Evolutionary conservation across 2,797 vertebrate species (phyloP), one percentile per base, ranked within the genome.

Genomic region (Vultur gryphus): DNA sequence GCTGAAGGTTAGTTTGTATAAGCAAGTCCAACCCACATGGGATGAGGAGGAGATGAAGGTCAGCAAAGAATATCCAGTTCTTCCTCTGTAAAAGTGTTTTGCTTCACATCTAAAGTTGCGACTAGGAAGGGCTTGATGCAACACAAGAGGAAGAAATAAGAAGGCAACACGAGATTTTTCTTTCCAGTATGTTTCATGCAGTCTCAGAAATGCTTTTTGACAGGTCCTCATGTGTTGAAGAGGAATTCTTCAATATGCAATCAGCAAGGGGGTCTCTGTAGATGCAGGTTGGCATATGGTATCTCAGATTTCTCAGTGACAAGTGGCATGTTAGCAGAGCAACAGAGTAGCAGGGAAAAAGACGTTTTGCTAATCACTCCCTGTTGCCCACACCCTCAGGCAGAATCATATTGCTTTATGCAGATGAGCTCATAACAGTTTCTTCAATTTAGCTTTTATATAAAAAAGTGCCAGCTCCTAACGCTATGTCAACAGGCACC

Each of bases 391-490:
- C 97, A 97, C 98, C 99, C 98, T 98, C 90, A 96, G 99, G 99
- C 99, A 95, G 98, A 98, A 99, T 98, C 98, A 97, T 98, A 97
- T 98, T 98, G 98, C 98, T 99, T 99, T 98, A 99, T 99, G 99
- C 98, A 99, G 99, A 99, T 99, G 98, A 99, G 99, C 98, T 98
- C 98, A 98, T 98, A 98, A 98, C 99, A 98, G 98, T 98, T 98
- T 97, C 98, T 97, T 98, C 98, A 98, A 98, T 99, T 99, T 99
- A 98, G 98, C 98, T 98, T 97, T 98, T 97, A 97, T 97, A 98
- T 97, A 97, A 98, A 98, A 97, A 97, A 96, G 97, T 93, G 97
- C 97, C 98, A 96, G 98, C 97, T 98, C 98, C 97, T 96, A 98
- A 98, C 84, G 95, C 98, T 98, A 98, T 98, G 99, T 99, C 99